These are phyloP conservation scores for Nudaria mundana DNA, from an alignment of 2,888 invertebrate genomes.

Conservation along the genomic window DNA sequence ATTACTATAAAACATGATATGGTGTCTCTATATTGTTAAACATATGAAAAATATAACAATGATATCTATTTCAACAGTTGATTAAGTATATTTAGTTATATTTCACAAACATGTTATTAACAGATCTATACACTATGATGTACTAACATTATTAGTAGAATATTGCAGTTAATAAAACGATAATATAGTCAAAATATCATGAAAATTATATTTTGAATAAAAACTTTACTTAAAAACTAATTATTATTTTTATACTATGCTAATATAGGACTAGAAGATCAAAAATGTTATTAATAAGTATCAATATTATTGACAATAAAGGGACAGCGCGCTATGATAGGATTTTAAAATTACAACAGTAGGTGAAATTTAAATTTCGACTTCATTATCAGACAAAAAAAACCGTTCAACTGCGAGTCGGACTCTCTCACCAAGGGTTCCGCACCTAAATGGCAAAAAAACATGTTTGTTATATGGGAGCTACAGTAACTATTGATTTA, in stretches of 20 bases:
- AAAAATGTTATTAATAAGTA: constrained; percentile 13
- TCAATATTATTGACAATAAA: too few relatives aligned
- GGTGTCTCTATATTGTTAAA: constrained; percentile 53
- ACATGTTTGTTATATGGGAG: too few relatives aligned
- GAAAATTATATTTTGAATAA: constrained; percentile 16
- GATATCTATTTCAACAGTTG: constrained; percentile 32
- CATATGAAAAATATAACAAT: constrained; percentile 58
- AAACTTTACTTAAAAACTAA: constrained; percentile 31
- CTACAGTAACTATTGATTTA: too few relatives aligned
- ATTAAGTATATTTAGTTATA: constrained; percentile 48
- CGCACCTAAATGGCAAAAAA: too few relatives aligned
- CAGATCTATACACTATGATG: constrained; percentile 55
- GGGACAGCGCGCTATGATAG: too few relatives aligned
- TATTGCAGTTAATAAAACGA: background rate
- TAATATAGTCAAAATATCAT: constrained; percentile 11
- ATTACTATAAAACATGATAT: constrained; percentile 77
- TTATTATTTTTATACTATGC: constrained; percentile 34
- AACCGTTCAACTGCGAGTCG: too few relatives aligned
- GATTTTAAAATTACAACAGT: too few relatives aligned
- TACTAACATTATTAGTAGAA: background rate
- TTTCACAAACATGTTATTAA: constrained; percentile 40
- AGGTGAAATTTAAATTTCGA: too few relatives aligned
- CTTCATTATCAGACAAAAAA: too few relatives aligned
- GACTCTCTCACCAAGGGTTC: too few relatives aligned
- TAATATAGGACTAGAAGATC: constrained; percentile 66